A percentile compares a stretch with the other conserved stretches of the same genome.
Conservation (phyloP, 2,113 vertebrate species). For the Alaudala cheleensis region DNA sequence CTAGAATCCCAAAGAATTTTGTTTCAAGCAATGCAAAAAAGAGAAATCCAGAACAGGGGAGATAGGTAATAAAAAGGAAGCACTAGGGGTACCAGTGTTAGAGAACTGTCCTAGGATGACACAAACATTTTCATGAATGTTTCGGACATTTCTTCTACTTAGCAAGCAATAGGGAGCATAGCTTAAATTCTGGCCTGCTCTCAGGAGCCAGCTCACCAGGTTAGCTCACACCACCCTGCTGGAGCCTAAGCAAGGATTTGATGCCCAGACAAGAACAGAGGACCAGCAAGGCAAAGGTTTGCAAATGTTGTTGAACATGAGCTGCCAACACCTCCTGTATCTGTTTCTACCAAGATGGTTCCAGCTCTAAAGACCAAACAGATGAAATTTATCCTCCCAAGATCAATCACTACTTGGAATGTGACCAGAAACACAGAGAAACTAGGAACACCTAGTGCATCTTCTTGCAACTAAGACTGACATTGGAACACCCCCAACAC, state of each 20-base stretch:
- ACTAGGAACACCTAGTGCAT: rapidly evolving
- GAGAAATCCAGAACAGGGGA: neutral
- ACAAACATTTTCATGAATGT: neutral
- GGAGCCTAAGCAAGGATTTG: neutral
- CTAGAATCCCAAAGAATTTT: neutral
- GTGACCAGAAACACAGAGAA: neutral
- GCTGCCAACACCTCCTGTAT: neutral
- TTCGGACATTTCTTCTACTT: neutral
- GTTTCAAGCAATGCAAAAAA: neutral
- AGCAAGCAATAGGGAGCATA: neutral
- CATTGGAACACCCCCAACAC: neutral
- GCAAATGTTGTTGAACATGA: neutral
- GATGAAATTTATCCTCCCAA: neutral
- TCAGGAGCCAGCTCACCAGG: neutral
- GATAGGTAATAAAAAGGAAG: neutral
- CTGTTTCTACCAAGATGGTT: neutral
- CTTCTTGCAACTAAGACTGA: neutral
- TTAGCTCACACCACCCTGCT: neutral
- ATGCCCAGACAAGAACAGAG: neutral
- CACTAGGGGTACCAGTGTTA: neutral
- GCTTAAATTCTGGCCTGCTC: neutral
- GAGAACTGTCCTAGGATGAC: neutral
- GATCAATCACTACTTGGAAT: neutral
- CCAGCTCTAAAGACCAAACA: neutral
- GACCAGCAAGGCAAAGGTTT: neutral